Conservation (phyloP, 2,113 vertebrate genomes). For the Salvelinus fontinalis region DNA sequence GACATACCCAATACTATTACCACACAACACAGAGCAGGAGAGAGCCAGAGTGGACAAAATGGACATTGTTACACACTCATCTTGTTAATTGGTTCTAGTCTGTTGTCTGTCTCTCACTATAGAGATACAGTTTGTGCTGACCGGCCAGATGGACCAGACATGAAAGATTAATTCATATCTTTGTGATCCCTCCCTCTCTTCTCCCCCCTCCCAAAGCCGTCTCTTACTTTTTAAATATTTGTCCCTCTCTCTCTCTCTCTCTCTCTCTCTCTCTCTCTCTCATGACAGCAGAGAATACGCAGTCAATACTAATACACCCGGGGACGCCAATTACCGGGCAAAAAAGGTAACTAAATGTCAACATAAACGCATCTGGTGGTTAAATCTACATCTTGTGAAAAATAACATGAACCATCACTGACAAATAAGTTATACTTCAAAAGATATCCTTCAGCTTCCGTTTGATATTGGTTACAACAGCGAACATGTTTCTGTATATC, state of each 20-base stretch:
- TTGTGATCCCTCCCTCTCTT: constrained; percentile 37
- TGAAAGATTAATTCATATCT: constrained; percentile 68
- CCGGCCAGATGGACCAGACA: constrained; percentile 59
- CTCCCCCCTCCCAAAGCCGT: constrained; percentile 12
- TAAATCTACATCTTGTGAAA: no score
- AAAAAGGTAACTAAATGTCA: constrained; percentile 40
- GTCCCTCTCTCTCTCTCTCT: constrained; percentile 26
- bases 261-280: neutral
- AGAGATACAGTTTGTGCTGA: constrained; percentile 8
- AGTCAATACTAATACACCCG: constrained; percentile 38
- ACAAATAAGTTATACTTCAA: neutral
- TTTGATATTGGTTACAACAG: neutral
- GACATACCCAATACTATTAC: neutral
- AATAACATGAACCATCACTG: neutral
- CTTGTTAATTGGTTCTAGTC: neutral
- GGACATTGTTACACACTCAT: constrained; percentile 8
- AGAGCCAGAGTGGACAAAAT: constrained; percentile 23
- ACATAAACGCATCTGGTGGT: constrained; percentile 18
- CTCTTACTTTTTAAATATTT: no score
- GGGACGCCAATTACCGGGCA: constrained; percentile 42
- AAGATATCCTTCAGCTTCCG: no score
- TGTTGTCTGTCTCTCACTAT: constrained; percentile 25
- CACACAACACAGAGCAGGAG: neutral
- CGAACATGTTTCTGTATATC: neutral
- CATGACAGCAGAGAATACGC: constrained; percentile 19